Conservation (phyloP, 1,140 invertebrate species). For the Papilio polytes region DNA sequence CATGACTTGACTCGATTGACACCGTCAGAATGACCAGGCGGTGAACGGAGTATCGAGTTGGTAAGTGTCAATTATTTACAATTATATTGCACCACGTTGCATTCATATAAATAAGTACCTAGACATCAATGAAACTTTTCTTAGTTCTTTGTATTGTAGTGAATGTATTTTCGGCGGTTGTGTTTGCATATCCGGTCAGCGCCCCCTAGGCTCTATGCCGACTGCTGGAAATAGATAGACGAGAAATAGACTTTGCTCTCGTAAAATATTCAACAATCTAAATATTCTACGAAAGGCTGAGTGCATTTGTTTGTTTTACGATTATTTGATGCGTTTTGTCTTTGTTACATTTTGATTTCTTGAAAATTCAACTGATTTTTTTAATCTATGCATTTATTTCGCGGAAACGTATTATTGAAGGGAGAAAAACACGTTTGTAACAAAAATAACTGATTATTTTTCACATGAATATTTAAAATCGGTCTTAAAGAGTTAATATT, state of each 20-base stretch:
- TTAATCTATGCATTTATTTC: too few species aligned
- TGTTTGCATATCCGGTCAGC: slow-evolving; percentile 48
- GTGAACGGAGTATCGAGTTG: too few species aligned
- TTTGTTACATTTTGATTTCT: background rate
- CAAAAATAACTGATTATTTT: too few species aligned
- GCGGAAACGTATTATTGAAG: too few species aligned
- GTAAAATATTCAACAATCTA: slow-evolving; percentile 20
- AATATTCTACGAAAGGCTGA: background rate
- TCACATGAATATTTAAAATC: too few species aligned
- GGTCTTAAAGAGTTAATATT: too few species aligned
- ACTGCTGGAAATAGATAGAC: slow-evolving; percentile 17
- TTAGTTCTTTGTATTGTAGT: slow-evolving; percentile 21
- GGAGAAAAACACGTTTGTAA: too few species aligned
- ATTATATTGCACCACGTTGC: too few species aligned
- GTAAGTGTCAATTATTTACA: too few species aligned
- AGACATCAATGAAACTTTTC: background rate
- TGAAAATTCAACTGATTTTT: background rate
- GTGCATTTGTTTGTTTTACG: background rate
- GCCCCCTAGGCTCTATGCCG: slow-evolving; percentile 24
- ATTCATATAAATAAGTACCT: background rate
- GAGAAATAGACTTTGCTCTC: background rate
- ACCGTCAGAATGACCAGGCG: too few species aligned
- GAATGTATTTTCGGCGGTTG: slow-evolving; percentile 1
- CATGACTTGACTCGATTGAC: too few species aligned
- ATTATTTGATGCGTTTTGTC: background rate